Base-by-base conservation (phyloP, 2,797 vertebrate genomes). In the Lepilemur septentrionalis region DNA sequence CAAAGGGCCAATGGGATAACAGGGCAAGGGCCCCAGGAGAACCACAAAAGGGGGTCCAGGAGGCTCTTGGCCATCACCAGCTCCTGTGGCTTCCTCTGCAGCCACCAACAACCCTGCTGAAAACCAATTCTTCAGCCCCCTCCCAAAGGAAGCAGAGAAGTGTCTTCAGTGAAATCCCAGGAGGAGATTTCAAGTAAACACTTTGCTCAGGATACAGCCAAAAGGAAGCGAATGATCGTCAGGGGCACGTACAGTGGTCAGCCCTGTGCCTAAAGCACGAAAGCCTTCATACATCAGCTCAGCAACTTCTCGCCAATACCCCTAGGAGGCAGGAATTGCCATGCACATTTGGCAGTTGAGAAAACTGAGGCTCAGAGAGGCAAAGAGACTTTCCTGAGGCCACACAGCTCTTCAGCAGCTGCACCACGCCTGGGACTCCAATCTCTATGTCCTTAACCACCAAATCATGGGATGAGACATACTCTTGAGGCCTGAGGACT, bases 171-270 rank as follows among this genome's bases (percentile, higher is more conserved):
- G 63, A 90, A 65, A 88, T 70, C 78, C 55, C 13, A 84, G 73
- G 46, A 88, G 79, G 46, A 59, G n/a, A 61, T 46, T 79, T 73
- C 46, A 75, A 84, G 22, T 11, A 57, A 90, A 50, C 43, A 9
- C 28, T 48, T 28, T 32, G 25, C 10, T 65, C 46, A n/a, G 63
- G 57, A 18, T 63, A 25, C 46, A 82, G 73, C 22, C 46, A 13
- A 46, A 84, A 70, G 57, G 75, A 89, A 63, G 59, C 0, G 7
- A 73, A 41, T 22, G 80, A n/a, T 30, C 30, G 2, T 23, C 32
- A 0, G 61, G 13, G 22, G 65, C 52, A n/a, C 0, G 41, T 48
- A 52, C 22, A 5, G 4, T 1, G 28, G 25, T 12, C 4, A 11
- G 14, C 52, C 57, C 78, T 48, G 4, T 3, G 35, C 57, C 75